Evolutionary conservation across 2,888 invertebrate genomes (phyloP).

Genomic region (Dolichomitus sp.): DNA sequence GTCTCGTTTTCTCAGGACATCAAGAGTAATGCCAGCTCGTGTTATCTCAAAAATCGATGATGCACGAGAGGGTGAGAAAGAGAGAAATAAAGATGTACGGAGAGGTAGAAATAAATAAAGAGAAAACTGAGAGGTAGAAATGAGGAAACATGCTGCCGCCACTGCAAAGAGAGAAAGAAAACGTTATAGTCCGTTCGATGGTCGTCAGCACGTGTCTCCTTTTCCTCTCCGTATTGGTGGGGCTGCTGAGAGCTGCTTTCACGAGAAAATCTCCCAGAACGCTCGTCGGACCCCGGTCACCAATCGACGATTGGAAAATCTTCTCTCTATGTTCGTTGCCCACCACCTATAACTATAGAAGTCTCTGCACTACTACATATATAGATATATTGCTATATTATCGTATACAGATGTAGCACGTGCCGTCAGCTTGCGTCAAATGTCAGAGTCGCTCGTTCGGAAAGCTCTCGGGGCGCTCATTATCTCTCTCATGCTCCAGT

Average conservation of each 20-base stretch:
- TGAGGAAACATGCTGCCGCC: conserved; percentile 15
- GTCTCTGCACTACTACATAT: neutral
- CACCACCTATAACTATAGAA: conserved; percentile 29
- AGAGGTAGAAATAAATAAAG: conserved; percentile 1
- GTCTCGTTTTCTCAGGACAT: conserved; percentile 37
- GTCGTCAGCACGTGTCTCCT: conserved; percentile 49
- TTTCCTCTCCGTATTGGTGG: conserved; percentile 28
- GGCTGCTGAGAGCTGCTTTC: conserved; percentile 35
- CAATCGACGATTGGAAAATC: conserved; percentile 64
- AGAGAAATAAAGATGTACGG: neutral
- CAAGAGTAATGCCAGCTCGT: conserved; percentile 24
- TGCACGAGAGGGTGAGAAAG: neutral
- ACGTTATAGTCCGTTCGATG: conserved; percentile 47
- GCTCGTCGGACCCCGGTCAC: conserved; percentile 44
- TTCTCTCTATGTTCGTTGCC: conserved; percentile 32
- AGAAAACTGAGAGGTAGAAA: conserved; percentile 35
- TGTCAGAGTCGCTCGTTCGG: conserved; percentile 35
- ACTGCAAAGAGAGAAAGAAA: conserved; percentile 30
- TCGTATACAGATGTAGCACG: conserved; percentile 3
- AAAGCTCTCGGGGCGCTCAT: conserved; percentile 52
- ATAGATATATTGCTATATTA: conserved; percentile 9
- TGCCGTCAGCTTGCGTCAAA: conserved; percentile 52
- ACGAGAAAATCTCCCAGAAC: conserved; percentile 57
- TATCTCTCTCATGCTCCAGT: conserved; percentile 46
- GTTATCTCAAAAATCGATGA: conserved; percentile 16